phyloP scores from a whole-genome alignment of 2,113 vertebrate genomes.

The Lophotis ruficrista region DNA sequence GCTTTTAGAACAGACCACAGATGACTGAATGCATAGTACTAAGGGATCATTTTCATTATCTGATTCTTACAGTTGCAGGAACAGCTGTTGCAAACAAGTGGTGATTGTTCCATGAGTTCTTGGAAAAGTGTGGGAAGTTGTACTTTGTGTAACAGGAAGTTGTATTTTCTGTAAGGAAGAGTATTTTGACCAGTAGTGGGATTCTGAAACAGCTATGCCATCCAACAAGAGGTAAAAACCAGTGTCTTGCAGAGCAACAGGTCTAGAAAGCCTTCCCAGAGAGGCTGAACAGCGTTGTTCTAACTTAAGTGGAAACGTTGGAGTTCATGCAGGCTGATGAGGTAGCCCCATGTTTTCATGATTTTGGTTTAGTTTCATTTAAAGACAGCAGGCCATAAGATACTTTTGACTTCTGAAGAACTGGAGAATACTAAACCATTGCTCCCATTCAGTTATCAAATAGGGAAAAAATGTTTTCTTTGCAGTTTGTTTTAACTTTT shows the following conservation, averaged over 20 bases:
- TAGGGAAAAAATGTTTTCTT: not conserved
- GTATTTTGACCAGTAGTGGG: not conserved
- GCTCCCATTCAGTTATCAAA: not conserved
- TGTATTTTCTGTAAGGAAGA: not conserved
- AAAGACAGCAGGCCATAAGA: not conserved
- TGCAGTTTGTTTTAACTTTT: not conserved
- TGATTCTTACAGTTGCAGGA: not conserved
- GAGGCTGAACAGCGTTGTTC: not conserved
- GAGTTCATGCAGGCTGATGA: not conserved
- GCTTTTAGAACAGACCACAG: not conserved
- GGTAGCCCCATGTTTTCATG: not conserved
- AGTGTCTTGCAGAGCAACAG: not conserved
- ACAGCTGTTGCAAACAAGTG: not conserved
- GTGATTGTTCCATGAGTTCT: not conserved
- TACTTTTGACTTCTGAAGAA: not conserved
- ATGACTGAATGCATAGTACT: not conserved
- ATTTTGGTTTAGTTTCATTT: not conserved
- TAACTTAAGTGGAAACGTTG: not conserved
- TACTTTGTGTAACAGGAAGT: not conserved
- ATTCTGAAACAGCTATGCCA: not conserved
- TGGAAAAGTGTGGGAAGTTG: not conserved
- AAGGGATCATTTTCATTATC: not conserved
- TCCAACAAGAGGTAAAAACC: not conserved
- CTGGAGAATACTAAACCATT: not conserved
- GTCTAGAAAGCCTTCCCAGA: not conserved